Base-by-base conservation (phyloP, 1,140 invertebrate genomes). In the Drosophila eugracilis region DNA sequence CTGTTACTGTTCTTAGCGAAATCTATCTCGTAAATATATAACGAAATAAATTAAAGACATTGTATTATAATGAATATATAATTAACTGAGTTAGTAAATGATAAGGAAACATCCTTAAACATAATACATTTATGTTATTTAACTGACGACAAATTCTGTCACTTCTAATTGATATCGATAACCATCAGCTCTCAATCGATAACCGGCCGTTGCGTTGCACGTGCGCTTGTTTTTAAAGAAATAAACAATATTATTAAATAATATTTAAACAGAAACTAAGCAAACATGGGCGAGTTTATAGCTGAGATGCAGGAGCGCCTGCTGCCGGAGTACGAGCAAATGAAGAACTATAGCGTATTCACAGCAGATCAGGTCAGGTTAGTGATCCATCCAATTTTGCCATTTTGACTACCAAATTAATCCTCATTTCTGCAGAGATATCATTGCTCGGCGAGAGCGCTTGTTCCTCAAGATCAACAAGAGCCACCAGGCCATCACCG, bases 291-390 rank as follows among this genome's bases (percentile, higher is more conserved):
- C n/a, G 81, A 86, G 60, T 86, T 86, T 32, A 66, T 86, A 44
- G 63, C 78, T 36, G 81, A 91, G 54, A 88, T 91, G 74, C 89
- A 91, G 71, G 90, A 91, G 62, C 78, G 86, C 0, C 53, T 90
- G 19, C 70, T 91, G 49, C 86, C 86, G 12, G 90, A 91, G 21
- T 91, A 91, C 48, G 90, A 91, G 66, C 72, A 90, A 36, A 75
- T 91, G 63, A 76, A 75, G 14, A 34, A 76, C 28, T 89, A 65
- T 26, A 60, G 78, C 12, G 49, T 91, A 9, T 90, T 86, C 24
- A 70, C 67, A 1, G 70, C 88, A n/a, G 79, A 91, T 1, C 81
- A 91, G 55, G 74, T 91, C 52, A 88, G 81, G 79, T 90, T 52
- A 76, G 42, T 9, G 15, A 5, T 7, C 19, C 32, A 32, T 15